Evolutionary conservation across 1,140 invertebrate genomes (phyloP).

Genomic region (Daktulosphaira vitifoliae): DNA sequence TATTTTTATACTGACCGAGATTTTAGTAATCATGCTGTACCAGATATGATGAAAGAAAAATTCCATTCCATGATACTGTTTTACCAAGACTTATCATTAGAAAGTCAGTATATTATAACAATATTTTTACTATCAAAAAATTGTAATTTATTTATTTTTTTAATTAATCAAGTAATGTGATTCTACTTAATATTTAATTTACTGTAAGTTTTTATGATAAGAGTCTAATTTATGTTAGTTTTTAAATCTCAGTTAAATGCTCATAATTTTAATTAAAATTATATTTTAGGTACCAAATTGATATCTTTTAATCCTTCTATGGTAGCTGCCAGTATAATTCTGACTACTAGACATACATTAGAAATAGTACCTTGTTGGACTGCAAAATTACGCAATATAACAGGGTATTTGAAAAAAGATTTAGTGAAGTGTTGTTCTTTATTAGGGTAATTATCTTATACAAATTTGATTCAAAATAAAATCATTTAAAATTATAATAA

Average conservation of each 20-base stretch:
- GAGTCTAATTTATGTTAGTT: too few relatives aligned
- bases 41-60: constrained; percentile 21
- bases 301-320: constrained; percentile 21
- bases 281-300: constrained; percentile 22
- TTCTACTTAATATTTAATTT: too few relatives aligned
- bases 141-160: too few relatives aligned
- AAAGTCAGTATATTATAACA: constrained; percentile 29
- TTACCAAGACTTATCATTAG: constrained; percentile 11
- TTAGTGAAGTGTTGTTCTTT: constrained; percentile 8
- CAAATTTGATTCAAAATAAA: background rate
- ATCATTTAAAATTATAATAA: background rate
- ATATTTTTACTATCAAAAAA: background rate
- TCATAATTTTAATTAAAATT: background rate
- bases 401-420: constrained; percentile 28
- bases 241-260: too few relatives aligned
- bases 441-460: constrained; percentile 21
- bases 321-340: constrained; percentile 6
- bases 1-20: constrained; percentile 9
- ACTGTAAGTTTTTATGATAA: too few relatives aligned
- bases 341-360: constrained; percentile 11
- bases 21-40: background rate
- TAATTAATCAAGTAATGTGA: too few relatives aligned
- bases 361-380: constrained; percentile 21
- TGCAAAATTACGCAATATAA: constrained; percentile 13
- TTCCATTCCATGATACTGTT: constrained; percentile 1